phyloP scores from a whole-genome alignment of 2,888 invertebrate genomes.

The Eudemis profundana region DNA sequence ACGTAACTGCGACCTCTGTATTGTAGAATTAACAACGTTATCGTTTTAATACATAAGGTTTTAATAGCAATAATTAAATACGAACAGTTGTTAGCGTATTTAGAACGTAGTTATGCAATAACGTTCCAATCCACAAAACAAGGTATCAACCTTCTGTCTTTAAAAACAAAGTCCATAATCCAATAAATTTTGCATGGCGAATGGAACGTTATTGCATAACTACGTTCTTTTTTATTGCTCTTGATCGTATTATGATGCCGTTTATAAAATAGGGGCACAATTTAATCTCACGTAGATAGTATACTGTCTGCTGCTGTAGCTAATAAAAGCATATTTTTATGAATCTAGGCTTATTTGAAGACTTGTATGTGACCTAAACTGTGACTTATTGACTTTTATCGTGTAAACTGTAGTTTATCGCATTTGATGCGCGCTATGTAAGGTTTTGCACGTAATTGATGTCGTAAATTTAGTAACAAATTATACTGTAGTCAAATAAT shows the following conservation, averaged over 20 bases:
- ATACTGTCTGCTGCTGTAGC: constrained; percentile 1
- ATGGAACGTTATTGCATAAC: no score
- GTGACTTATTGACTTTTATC: constrained; percentile 16
- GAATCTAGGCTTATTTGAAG: constrained; percentile 17
- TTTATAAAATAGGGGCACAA: constrained; percentile 39
- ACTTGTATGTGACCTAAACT: constrained; percentile 26
- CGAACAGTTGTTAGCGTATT: background rate
- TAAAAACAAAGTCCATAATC: no score
- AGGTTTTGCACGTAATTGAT: constrained; percentile 11
- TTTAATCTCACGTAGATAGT: background rate
- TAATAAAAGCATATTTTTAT: constrained; percentile 23
- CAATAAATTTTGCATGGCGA: no score
- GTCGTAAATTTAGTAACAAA: constrained; percentile 20
- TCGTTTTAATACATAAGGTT: background rate
- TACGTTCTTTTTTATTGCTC: no score
- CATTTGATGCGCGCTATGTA: constrained; percentile 21
- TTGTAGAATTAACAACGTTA: constrained; percentile 11
- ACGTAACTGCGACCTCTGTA: constrained; percentile 7
- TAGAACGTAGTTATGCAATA: no score
- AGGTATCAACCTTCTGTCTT: no score
- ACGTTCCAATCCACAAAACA: no score
- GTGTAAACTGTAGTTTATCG: constrained; percentile 16
- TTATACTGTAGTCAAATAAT: background rate
- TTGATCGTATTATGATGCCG: background rate
- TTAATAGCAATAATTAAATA: background rate